Percentiles rank a stretch among this genome's conserved stretches.
Evolutionary conservation across 2,797 vertebrate species (phyloP).

Genomic region (Pseudochirops corinnae): DNA sequence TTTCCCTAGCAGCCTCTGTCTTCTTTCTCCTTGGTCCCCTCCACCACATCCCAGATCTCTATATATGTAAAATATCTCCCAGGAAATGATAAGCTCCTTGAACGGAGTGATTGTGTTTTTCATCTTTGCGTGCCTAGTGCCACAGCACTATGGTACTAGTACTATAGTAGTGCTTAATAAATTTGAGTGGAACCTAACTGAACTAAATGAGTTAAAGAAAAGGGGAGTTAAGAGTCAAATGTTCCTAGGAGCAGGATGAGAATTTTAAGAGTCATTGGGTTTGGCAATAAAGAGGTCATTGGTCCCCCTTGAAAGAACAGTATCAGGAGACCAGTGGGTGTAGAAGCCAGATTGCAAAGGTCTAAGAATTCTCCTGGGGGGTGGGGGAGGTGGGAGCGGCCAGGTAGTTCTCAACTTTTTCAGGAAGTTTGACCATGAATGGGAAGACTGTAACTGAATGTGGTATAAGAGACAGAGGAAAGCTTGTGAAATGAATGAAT

Average conservation of each 20-base stretch:
- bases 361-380: background rate
- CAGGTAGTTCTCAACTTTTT: background rate
- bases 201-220: background rate
- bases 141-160: no score
- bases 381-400: background rate
- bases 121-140: background rate
- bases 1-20: background rate
- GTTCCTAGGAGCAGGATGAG: background rate
- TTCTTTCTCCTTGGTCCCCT: background rate
- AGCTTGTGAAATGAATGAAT: background rate
- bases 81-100: background rate
- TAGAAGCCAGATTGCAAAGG: background rate
- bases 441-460: background rate
- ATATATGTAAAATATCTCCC: background rate
- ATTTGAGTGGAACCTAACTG: background rate
- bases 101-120: background rate
- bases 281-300: background rate
- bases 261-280: background rate
- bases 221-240: background rate
- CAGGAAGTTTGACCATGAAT: background rate
- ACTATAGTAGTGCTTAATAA: background rate
- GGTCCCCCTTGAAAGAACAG: background rate
- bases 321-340: background rate
- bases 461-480: background rate
- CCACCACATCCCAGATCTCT: background rate